Percentiles rank a stretch among this genome's conserved stretches.
Conservation (phyloP, 2,113 vertebrate genomes). For the Pipra filicauda region DNA sequence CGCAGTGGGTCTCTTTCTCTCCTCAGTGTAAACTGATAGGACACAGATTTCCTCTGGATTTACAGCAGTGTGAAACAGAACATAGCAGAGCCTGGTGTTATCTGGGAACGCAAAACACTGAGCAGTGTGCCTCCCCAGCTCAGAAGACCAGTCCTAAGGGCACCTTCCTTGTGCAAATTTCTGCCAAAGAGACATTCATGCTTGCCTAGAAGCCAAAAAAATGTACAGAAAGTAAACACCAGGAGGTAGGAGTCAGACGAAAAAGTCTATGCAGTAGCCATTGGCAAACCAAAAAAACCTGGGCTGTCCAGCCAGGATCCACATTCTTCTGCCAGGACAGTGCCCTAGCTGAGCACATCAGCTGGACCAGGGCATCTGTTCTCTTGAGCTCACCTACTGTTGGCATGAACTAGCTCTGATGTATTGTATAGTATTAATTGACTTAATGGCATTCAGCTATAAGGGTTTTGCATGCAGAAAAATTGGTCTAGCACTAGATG, state of each 20-base stretch:
- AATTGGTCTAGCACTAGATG: background rate
- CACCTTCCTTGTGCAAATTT: background rate
- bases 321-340: background rate
- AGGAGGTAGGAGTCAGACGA: background rate
- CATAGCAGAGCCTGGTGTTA: background rate
- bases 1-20: background rate
- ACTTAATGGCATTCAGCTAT: constrained; percentile 43
- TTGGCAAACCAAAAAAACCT: background rate
- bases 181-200: background rate
- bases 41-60: background rate
- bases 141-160: background rate
- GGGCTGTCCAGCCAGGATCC: background rate
- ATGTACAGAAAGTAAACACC: background rate
- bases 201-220: background rate
- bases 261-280: background rate
- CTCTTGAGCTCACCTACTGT: background rate
- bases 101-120: background rate
- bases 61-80: background rate
- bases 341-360: background rate
- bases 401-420: background rate
- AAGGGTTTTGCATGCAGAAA: background rate
- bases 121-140: rapidly evolving
- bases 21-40: background rate
- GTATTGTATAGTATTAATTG: background rate
- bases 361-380: background rate